phyloP scores from a whole-genome alignment of 1,140 invertebrate species.

The Zaprionus davidi region DNA sequence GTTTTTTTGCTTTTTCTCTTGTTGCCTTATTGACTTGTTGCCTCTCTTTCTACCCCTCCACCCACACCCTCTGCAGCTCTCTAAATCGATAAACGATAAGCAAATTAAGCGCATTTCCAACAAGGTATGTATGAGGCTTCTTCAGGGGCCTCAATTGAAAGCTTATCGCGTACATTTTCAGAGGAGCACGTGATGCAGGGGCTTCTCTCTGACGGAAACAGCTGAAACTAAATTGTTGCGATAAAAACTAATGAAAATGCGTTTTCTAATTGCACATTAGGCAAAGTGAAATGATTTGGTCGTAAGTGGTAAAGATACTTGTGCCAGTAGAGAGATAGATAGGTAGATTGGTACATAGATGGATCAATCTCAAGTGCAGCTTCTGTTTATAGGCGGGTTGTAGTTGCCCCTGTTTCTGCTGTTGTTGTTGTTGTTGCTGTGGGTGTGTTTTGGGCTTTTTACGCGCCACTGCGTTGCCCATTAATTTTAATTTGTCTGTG shows the following conservation, averaged over 20 bases:
- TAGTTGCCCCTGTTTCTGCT: conserved; percentile 14
- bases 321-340: neutral
- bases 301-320: conserved; percentile 60
- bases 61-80: neutral
- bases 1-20: conserved; percentile 30
- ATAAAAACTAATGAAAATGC: conserved; percentile 84
- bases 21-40: neutral
- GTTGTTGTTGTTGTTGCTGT: conserved; percentile 5
- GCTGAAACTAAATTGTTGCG: conserved; percentile 74
- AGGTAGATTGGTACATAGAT: neutral
- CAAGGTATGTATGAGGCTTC: conserved; percentile 21
- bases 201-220: conserved; percentile 27
- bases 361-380: conserved; percentile 72
- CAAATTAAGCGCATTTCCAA: conserved; percentile 62
- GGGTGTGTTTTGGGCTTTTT: conserved; percentile 69
- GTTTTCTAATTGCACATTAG: conserved; percentile 84
- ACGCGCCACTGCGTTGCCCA: conserved; percentile 74
- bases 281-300: conserved; percentile 76
- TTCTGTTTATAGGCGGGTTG: conserved; percentile 65
- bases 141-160: conserved; percentile 52
- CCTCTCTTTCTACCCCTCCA: neutral
- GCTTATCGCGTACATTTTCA: conserved; percentile 62
- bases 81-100: conserved; percentile 48
- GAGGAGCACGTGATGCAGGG: conserved; percentile 9
- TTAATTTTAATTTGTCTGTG: conserved; percentile 81